Percentiles rank a stretch among this genome's conserved stretches.
phyloP scores from a whole-genome alignment of 1,140 invertebrate genomes.

The Cydia pomonella region DNA sequence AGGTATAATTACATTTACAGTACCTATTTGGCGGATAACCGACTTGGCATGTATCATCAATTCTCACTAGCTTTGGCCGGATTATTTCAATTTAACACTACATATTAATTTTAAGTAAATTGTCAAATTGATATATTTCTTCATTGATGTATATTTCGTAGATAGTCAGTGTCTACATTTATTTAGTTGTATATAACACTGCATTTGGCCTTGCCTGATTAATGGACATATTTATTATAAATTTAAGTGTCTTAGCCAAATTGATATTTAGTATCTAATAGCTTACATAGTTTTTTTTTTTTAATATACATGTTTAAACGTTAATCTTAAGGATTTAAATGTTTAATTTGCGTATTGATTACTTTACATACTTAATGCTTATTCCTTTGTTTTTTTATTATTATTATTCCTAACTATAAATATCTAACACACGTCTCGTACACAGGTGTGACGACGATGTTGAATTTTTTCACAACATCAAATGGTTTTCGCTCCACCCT shows the following conservation, averaged over 20 bases:
- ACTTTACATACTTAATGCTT: neutral
- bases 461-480: conserved; percentile 98
- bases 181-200: neutral
- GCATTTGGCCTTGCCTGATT: neutral
- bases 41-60: conserved; percentile 1
- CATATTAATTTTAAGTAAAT: neutral
- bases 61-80: conserved; percentile 28
- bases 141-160: conserved; percentile 9
- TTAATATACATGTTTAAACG: neutral
- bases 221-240: neutral
- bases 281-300: conserved; percentile 1
- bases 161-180: neutral
- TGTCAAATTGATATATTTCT: neutral
- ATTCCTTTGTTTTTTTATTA: neutral
- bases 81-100: conserved; percentile 7
- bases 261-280: conserved; percentile 3
- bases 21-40: neutral
- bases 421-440: conserved; percentile 31
- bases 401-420: neutral
- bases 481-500: conserved; percentile 93
- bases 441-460: conserved; percentile 96
- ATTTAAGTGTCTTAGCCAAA: neutral
- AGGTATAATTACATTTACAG: conserved; percentile 1
- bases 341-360: neutral
- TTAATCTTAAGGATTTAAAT: neutral